These are phyloP conservation scores for Byasa hedistus DNA, from an alignment of 2,888 invertebrate genomes.

Conservation along the genomic window DNA sequence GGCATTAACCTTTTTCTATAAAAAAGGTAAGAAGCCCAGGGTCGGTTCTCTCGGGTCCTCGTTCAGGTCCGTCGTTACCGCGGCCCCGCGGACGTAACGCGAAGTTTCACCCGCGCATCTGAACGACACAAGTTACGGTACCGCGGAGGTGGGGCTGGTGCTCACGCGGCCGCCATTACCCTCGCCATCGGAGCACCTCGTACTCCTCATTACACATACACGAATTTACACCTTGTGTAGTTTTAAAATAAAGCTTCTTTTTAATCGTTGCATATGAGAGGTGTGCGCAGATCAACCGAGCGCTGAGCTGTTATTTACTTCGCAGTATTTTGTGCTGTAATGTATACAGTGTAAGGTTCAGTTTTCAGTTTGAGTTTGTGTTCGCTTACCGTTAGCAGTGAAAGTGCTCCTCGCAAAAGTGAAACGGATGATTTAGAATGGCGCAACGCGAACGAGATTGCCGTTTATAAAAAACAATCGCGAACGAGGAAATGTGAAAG, in stretches of 20 bases:
- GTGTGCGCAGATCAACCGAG: conserved; percentile 10
- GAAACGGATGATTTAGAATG: conserved; percentile 69
- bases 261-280: not conserved
- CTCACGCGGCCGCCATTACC: conserved; percentile 15
- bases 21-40: not conserved
- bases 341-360: not conserved
- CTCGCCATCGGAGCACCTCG: conserved; percentile 2
- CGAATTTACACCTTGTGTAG: not conserved
- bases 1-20: too few relatives aligned
- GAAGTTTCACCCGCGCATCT: conserved; percentile 20
- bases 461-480: conserved; percentile 55
- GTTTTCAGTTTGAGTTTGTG: not conserved
- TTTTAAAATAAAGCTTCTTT: not conserved
- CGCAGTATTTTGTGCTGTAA: conserved; percentile 10
- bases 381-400: conserved; percentile 68
- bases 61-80: conserved; percentile 33
- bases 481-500: conserved; percentile 60
- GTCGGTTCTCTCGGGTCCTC: not conserved
- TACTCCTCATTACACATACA: not conserved
- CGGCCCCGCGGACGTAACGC: conserved; percentile 14
- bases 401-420: conserved; percentile 75
- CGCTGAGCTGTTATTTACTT: not conserved
- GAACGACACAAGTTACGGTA: conserved; percentile 29
- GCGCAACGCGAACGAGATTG: conserved; percentile 62
- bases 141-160: conserved; percentile 20